phyloP scores from a whole-genome alignment of 2,888 invertebrate genomes.

The Drosophila multiciliata region DNA sequence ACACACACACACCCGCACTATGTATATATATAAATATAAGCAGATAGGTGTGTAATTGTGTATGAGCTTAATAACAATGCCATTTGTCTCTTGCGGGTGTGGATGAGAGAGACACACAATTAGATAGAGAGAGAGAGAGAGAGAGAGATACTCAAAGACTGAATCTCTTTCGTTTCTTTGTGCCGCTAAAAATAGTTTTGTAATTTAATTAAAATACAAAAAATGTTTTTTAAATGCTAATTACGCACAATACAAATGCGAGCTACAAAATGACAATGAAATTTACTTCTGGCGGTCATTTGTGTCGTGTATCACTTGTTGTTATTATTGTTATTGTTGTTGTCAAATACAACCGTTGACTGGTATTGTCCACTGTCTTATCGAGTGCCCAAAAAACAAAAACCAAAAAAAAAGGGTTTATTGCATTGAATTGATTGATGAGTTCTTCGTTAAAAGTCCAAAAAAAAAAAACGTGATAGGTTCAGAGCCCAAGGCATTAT shows the following conservation, averaged over 20 bases:
- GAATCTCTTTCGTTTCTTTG: slow-evolving; percentile 10
- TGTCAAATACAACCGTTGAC: slow-evolving; percentile 57
- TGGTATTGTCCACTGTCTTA: slow-evolving; percentile 49
- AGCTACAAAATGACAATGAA: slow-evolving; percentile 71
- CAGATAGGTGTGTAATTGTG: slow-evolving; percentile 19
- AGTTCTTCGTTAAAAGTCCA: slow-evolving; percentile 48
- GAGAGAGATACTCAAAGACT: neutral
- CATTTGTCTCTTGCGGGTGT: slow-evolving; percentile 33
- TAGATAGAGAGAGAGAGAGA: neutral
- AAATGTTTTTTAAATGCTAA: slow-evolving; percentile 77
- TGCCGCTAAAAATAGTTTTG: slow-evolving; percentile 62
- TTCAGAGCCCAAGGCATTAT: slow-evolving; percentile 37
- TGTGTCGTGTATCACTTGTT: slow-evolving; percentile 20
- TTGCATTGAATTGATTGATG: slow-evolving; percentile 76
- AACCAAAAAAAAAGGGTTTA: slow-evolving; percentile 8
- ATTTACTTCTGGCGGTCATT: slow-evolving; percentile 64
- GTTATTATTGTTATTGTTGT: slow-evolving; percentile 22
- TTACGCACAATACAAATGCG: slow-evolving; percentile 69
- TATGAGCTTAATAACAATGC: slow-evolving; percentile 47
- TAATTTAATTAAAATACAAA: slow-evolving; percentile 78
- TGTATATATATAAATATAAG: neutral
- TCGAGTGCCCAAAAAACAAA: slow-evolving; percentile 42
- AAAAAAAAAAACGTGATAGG: slow-evolving; percentile 48
- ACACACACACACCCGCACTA: slow-evolving; percentile 15
- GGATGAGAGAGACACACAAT: slow-evolving; percentile 4